Percentiles rank a stretch among this genome's conserved stretches.
phyloP scores from a whole-genome alignment of 1,140 invertebrate genomes.

The Ganaspis sp. region DNA sequence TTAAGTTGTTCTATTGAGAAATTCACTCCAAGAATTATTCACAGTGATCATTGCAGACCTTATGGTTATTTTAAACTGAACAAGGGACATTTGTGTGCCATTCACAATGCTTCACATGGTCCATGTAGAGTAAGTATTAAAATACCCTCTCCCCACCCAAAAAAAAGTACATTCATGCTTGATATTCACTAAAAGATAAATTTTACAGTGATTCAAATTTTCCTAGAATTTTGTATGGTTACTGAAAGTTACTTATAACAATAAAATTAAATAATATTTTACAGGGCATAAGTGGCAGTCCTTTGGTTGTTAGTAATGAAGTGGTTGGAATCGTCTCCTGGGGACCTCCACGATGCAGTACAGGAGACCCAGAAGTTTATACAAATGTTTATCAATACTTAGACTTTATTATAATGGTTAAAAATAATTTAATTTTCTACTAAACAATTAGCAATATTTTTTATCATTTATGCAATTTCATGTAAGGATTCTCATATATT shows the following conservation, averaged over 20 bases:
- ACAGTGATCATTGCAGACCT: not conserved
- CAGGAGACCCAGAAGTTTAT: slow-evolving; percentile 4
- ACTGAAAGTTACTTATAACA: not conserved
- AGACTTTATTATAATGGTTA: not conserved
- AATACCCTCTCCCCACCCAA: too few species aligned
- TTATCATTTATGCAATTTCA: too few species aligned
- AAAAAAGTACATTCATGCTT: too few species aligned
- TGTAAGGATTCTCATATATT: too few species aligned
- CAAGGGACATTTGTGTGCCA: not conserved
- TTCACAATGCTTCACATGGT: not conserved
- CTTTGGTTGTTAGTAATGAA: not conserved
- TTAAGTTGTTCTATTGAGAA: not conserved
- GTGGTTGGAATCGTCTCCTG: not conserved
- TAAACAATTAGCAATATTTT: not conserved
- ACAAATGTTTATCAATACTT: not conserved
- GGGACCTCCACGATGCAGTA: not conserved
- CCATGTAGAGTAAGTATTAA: not conserved
- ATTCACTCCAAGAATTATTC: not conserved
- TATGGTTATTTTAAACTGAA: not conserved
- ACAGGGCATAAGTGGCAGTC: not conserved
- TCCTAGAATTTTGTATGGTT: too few species aligned
- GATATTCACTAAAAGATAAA: too few species aligned
- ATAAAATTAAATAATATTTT: not conserved
- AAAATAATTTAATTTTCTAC: not conserved
- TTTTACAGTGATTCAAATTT: too few species aligned